phyloP scores from a whole-genome alignment of 2,888 invertebrate species.

The Lymantria dispar region DNA sequence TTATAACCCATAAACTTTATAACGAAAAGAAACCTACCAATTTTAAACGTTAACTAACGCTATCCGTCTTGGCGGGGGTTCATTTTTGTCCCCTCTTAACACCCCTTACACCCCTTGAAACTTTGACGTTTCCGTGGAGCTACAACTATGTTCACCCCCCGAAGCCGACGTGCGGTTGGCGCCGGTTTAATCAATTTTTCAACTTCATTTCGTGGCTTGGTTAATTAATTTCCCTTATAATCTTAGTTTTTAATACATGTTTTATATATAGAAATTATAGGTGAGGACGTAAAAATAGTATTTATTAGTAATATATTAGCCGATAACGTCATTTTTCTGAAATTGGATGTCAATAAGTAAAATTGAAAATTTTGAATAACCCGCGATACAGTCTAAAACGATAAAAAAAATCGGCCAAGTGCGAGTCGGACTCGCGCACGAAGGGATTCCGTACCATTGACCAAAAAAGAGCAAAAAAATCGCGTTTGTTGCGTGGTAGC shows the following conservation, averaged over 20 bases:
- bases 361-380: too few relatives aligned
- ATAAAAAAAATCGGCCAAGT: too few relatives aligned
- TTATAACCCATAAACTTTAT: not conserved
- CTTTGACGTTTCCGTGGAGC: slow-evolving; percentile 57
- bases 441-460: too few relatives aligned
- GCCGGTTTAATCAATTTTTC: slow-evolving; percentile 73
- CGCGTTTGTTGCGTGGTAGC: too few relatives aligned
- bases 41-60: slow-evolving; percentile 59
- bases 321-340: too few relatives aligned
- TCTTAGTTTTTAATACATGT: slow-evolving; percentile 24
- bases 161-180: slow-evolving; percentile 47
- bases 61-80: slow-evolving; percentile 55
- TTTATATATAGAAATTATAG: too few relatives aligned
- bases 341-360: too few relatives aligned
- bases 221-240: slow-evolving; percentile 47
- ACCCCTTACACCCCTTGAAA: slow-evolving; percentile 42
- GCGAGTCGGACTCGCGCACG: too few relatives aligned
- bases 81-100: slow-evolving; percentile 50
- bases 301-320: too few relatives aligned
- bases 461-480: too few relatives aligned
- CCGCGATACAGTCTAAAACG: too few relatives aligned
- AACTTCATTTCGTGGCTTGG: slow-evolving; percentile 60
- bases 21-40: slow-evolving; percentile 27
- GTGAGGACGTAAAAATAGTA: too few relatives aligned
- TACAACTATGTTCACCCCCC: slow-evolving; percentile 44